These are phyloP conservation scores for Cololabis saira DNA, from an alignment of 2,113 vertebrate species.

Conservation along the genomic window DNA sequence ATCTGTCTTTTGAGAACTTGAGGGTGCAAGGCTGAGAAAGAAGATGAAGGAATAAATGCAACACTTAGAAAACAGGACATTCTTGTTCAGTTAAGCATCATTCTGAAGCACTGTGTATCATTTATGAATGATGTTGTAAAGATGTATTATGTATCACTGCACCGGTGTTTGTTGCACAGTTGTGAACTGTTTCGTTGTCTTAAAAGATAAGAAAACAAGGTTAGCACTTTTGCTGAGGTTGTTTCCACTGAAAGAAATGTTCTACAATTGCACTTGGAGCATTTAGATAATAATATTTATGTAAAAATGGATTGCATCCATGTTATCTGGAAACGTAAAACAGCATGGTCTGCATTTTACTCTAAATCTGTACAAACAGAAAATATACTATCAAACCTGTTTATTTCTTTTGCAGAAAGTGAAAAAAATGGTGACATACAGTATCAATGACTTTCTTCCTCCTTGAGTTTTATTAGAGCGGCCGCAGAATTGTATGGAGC, in stretches of 20 bases:
- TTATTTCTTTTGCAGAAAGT: neutral
- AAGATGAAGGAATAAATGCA: constrained; percentile 3
- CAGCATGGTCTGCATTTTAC: too few relatives aligned
- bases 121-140: constrained; percentile 12
- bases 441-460: constrained; percentile 12
- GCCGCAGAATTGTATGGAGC: too few relatives aligned
- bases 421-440: neutral
- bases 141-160: constrained; percentile 2
- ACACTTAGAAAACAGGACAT: neutral
- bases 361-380: too few relatives aligned
- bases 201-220: neutral
- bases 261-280: too few relatives aligned
- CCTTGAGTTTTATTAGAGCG: constrained; percentile 5
- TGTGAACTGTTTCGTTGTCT: neutral
- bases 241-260: too few relatives aligned
- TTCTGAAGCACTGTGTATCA: constrained; percentile 17
- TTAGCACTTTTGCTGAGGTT: too few relatives aligned
- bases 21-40: neutral
- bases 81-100: constrained; percentile 1
- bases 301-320: neutral
- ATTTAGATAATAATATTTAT: too few relatives aligned
- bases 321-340: too few relatives aligned
- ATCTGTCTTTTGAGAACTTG: too few relatives aligned
- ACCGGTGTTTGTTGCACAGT: neutral
- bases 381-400: too few relatives aligned